A percentile compares a stretch with the other conserved stretches of the same genome.
These are phyloP conservation scores for Pterocles burchelli DNA, from an alignment of 2,113 vertebrate species.

Conservation along the genomic window DNA sequence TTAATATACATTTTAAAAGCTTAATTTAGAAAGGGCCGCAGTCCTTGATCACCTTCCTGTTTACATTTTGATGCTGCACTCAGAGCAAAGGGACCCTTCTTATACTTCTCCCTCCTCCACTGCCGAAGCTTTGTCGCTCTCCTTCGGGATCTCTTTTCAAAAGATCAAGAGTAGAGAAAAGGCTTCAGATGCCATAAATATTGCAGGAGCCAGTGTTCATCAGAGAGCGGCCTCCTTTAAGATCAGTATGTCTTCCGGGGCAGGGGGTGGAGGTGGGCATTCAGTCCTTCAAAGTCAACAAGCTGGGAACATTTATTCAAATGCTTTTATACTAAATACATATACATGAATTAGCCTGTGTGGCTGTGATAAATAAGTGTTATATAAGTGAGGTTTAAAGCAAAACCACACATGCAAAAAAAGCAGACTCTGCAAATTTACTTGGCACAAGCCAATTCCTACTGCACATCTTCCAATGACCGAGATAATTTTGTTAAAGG, in stretches of 20 bases:
- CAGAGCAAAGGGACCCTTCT: conserved; percentile 32
- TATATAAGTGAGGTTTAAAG: conserved; percentile 27
- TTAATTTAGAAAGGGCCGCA: conserved; percentile 59
- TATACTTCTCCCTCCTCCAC: conserved; percentile 39
- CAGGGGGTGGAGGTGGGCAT: conserved; percentile 26
- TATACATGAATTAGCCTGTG: conserved; percentile 18
- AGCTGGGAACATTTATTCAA: conserved; percentile 57
- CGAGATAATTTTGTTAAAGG: conserved; percentile 36
- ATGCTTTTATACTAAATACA: conserved; percentile 61
- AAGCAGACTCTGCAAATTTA: neutral
- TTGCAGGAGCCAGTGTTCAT: conserved; percentile 66
- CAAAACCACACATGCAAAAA: neutral
- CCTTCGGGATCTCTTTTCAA: conserved; percentile 72
- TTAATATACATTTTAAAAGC: conserved; percentile 68
- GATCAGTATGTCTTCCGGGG: conserved; percentile 67
- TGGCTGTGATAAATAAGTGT: conserved; percentile 39
- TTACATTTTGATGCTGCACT: conserved; percentile 60
- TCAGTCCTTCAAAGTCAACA: conserved; percentile 72
- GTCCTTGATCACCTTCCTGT: conserved; percentile 70
- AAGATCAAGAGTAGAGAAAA: conserved; percentile 72
- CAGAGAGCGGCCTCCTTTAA: conserved; percentile 64
- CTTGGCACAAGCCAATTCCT: neutral
- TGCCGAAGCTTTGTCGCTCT: conserved; percentile 56
- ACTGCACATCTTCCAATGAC: neutral
- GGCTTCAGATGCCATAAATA: conserved; percentile 77